Evolutionary conservation across 2,797 vertebrate genomes (phyloP).

Genomic region (Leucoraja ocellata): DNA sequence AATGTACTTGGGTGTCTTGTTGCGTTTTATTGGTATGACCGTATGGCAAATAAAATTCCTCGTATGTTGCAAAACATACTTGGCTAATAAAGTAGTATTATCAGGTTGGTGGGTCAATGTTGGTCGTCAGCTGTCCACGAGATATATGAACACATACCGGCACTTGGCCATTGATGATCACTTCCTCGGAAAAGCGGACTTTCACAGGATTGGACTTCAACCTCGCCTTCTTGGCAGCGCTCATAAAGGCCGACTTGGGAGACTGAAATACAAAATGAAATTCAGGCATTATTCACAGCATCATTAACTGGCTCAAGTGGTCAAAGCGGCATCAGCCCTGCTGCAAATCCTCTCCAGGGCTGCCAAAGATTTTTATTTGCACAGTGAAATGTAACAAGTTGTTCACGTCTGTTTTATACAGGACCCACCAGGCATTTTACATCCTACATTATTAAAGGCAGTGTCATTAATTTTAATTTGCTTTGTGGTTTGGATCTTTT

Average conservation of each 20-base stretch:
- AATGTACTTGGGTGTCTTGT: no score
- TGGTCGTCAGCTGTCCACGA: background rate
- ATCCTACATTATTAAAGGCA: background rate
- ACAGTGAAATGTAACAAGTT: background rate
- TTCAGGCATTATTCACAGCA: background rate
- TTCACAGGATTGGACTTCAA: constrained; percentile 98
- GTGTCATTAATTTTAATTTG: background rate
- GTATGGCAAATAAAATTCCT: no score
- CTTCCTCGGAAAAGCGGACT: constrained; percentile 95
- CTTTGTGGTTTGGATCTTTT: background rate
- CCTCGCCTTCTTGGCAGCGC: constrained; percentile 96
- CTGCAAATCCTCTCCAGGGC: no score
- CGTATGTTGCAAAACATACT: no score
- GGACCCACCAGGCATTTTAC: background rate
- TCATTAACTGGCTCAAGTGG: background rate
- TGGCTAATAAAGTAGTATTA: no score
- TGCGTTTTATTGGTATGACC: no score
- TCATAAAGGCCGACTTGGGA: constrained; percentile 98
- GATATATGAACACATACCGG: constrained; percentile 71
- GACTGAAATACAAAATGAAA: constrained; percentile 62
- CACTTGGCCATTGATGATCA: constrained; percentile 94
- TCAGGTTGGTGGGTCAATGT: background rate
- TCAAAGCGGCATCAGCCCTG: background rate
- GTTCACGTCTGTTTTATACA: background rate
- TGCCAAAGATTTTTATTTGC: background rate